A percentile compares a stretch with the other conserved stretches of the same genome.
Conservation (phyloP, 2,888 invertebrate genomes). For the Agrotis clavis region DNA sequence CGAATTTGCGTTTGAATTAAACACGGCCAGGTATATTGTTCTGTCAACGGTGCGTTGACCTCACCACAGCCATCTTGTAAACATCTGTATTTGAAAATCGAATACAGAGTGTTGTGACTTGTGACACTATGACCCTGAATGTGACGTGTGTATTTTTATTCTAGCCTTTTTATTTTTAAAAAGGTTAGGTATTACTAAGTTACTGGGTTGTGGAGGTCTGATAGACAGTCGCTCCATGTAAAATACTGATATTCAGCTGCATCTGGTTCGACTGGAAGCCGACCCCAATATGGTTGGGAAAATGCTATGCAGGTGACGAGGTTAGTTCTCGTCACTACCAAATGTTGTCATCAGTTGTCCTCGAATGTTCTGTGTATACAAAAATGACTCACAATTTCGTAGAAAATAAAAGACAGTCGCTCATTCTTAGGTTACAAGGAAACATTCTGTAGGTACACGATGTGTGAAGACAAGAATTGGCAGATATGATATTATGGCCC, state of each 20-base stretch:
- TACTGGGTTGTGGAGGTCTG: too few species aligned
- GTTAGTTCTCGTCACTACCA: too few species aligned
- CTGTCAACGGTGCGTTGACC: slow-evolving; percentile 67
- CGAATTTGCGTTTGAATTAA: slow-evolving; percentile 68
- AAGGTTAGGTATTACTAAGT: not conserved
- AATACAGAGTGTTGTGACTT: slow-evolving; percentile 37
- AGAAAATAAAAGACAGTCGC: slow-evolving; percentile 1
- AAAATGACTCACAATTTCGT: slow-evolving; percentile 15
- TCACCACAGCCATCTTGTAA: slow-evolving; percentile 60
- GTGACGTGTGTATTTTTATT: slow-evolving; percentile 6
- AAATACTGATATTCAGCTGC: too few species aligned
- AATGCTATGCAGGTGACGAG: not conserved
- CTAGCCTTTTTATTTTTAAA: not conserved
- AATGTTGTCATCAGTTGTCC: too few species aligned
- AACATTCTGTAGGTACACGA: too few species aligned
- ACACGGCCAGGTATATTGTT: slow-evolving; percentile 69
- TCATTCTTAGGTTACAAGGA: not conserved
- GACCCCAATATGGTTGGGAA: not conserved
- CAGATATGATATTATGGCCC: too few species aligned
- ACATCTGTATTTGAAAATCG: slow-evolving; percentile 62
- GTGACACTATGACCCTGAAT: not conserved
- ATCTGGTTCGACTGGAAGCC: too few species aligned
- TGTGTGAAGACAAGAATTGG: too few species aligned
- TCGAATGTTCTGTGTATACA: too few species aligned
- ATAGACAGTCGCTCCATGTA: too few species aligned